Evolutionary conservation across 2,797 vertebrate species (phyloP).

Genomic region (Peromyscus melanophrys): DNA sequence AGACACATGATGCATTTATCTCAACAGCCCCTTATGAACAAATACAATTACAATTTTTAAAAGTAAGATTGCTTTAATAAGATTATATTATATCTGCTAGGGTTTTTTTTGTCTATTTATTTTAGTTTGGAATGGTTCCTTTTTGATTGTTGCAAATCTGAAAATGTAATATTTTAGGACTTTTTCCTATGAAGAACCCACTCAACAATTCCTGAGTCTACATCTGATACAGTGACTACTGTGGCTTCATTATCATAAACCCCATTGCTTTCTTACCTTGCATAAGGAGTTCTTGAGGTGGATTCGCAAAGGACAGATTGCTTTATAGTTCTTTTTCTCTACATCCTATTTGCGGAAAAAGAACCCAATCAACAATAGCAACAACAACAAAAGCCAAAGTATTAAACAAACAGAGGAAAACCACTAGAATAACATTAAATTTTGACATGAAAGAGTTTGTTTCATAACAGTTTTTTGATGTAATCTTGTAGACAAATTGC

Average conservation of each 20-base stretch:
- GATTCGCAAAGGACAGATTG: slow-evolving; percentile 83
- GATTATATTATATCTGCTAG: slow-evolving; percentile 35
- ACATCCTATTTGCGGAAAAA: slow-evolving; percentile 57
- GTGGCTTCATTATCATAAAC: slow-evolving; percentile 81
- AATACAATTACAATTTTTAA: slow-evolving; percentile 40
- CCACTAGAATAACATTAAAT: slow-evolving; percentile 36
- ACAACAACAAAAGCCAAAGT: not conserved
- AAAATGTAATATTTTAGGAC: slow-evolving; percentile 37
- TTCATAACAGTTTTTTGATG: slow-evolving; percentile 57
- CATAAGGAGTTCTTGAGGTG: slow-evolving; percentile 84
- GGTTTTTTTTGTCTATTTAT: slow-evolving; percentile 62
- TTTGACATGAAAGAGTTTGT: slow-evolving; percentile 69
- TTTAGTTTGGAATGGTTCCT: slow-evolving; percentile 64
- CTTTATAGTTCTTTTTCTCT: slow-evolving; percentile 83
- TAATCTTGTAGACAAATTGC: slow-evolving; percentile 5
- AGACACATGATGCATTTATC: slow-evolving; percentile 49
- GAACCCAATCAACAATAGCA: not conserved
- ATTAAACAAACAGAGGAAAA: slow-evolving; percentile 51
- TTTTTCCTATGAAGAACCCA: slow-evolving; percentile 65
- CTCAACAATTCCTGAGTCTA: slow-evolving; percentile 82
- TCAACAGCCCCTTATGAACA: slow-evolving; percentile 36
- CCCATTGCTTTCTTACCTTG: slow-evolving; percentile 80
- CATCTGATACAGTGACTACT: slow-evolving; percentile 84
- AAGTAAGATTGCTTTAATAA: slow-evolving; percentile 15
- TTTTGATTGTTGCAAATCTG: slow-evolving; percentile 41